Percentiles rank a stretch among this genome's conserved stretches.
Evolutionary conservation across 2,888 invertebrate genomes (phyloP).

Genomic region (Pocota personata): DNA sequence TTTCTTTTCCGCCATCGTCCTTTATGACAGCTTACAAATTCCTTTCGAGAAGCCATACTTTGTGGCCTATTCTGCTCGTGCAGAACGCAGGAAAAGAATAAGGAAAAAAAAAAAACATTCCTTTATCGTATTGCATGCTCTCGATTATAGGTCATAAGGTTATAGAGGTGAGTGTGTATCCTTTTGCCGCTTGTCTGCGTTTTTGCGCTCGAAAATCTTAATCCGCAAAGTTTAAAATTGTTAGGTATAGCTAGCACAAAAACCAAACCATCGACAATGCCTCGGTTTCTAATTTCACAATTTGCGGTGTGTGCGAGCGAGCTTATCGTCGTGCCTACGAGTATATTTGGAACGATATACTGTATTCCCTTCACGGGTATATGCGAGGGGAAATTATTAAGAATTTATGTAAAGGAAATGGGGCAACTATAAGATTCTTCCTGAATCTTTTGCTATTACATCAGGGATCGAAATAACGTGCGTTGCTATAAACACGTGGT

Average conservation of each 20-base stretch:
- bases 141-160: slow-evolving; percentile 70
- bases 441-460: not conserved
- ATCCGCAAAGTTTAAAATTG: slow-evolving; percentile 31
- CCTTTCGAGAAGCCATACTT: slow-evolving; percentile 67
- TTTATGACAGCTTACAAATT: slow-evolving; percentile 62
- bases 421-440: not conserved
- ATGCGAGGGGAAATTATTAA: not conserved
- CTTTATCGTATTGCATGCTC: slow-evolving; percentile 46
- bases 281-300: slow-evolving; percentile 55
- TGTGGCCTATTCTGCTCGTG: slow-evolving; percentile 52
- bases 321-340: not conserved
- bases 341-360: not conserved
- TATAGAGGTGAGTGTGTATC: slow-evolving; percentile 59
- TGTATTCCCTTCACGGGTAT: not conserved
- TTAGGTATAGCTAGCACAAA: not conserved
- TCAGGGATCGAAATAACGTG: not conserved
- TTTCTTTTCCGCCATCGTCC: slow-evolving; percentile 49
- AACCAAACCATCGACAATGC: slow-evolving; percentile 23
- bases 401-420: not conserved
- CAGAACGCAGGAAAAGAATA: not conserved
- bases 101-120: not conserved
- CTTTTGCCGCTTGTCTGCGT: slow-evolving; percentile 45
- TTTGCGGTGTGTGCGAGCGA: slow-evolving; percentile 18
- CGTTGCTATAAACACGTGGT: not conserved
- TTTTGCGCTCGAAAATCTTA: slow-evolving; percentile 36